Base-by-base conservation (phyloP, 2,888 invertebrate genomes). In the Lucinisca nassula region DNA sequence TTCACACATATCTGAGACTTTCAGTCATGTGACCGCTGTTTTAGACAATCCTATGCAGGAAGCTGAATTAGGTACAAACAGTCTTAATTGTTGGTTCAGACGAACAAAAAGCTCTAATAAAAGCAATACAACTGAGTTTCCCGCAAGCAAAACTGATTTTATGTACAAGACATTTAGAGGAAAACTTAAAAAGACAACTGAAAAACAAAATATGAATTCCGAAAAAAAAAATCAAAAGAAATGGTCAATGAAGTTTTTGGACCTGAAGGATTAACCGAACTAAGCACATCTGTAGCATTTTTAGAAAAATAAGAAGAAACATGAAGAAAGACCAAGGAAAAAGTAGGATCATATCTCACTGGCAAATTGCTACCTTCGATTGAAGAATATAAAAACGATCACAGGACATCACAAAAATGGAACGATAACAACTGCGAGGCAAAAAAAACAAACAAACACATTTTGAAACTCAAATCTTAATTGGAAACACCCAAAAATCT, bases 31-130 rank as follows among this genome's bases (percentile, higher is more conserved):
- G 17, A 38, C 84, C 1, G 32, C 74, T 0, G 67, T 84, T n/a
- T 14, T 84, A 10, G 67, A 84, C 1, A 24, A 17, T 0, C 35
- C 61, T 30, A 58, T 84, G 14, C 0, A 12, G 0, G 74, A 78
- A 30, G 37, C 79, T 12, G 30, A 73, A 12, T 49, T 84, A 27
- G 55, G 84, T 35, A 0, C 38, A 17, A 76, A 73, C 67, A 27
- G 75, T 55, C 14, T 85, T 17, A n/a, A 70, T 82, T 0, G 78
- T 85, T 49, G 85, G 85, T 4, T 49, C 78, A 0, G 82, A 82
- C 75, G 85, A 82, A 35, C n/a, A 73, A 85, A 85, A 81, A n/a
- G 85, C 82, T 0, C 30, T 85, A 21, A 79, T 85, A 0, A 85
- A 85, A 10, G 82, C 85, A 4, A 49, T 78, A 37, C 73, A 79